phyloP scores from a whole-genome alignment of 2,113 vertebrate species.

The Globicephala melas region DNA sequence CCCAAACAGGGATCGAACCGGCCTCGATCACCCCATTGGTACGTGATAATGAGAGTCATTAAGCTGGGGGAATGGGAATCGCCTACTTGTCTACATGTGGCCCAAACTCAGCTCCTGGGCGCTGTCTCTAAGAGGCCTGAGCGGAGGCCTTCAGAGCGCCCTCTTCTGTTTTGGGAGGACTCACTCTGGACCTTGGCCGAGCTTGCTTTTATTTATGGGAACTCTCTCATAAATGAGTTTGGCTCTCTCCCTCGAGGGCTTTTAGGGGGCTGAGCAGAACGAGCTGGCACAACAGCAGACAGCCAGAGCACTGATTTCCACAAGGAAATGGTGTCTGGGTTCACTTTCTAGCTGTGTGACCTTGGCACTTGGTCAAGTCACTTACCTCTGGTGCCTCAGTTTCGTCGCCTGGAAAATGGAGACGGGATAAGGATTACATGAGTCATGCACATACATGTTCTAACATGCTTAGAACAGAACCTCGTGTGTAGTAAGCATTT shows the following conservation, averaged over 20 bases:
- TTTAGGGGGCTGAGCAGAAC: not conserved
- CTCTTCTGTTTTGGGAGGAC: not conserved
- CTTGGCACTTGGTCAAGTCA: not conserved
- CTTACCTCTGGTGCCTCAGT: not conserved
- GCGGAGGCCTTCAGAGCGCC: not conserved
- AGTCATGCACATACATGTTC: not conserved
- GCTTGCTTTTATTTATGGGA: not conserved
- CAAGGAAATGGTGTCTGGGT: not conserved
- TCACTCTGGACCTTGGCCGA: not conserved
- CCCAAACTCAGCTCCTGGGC: not conserved
- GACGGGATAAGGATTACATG: not conserved
- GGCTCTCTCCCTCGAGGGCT: not conserved
- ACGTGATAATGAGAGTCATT: not conserved
- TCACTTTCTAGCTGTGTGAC: not conserved
- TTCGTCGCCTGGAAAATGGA: not conserved
- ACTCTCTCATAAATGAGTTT: not conserved
- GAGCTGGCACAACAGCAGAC: not conserved
- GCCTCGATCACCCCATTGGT: not conserved
- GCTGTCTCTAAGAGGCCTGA: not conserved
- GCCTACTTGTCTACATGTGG: accelerated
- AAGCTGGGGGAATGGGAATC: too few species aligned
- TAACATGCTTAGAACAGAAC: not conserved
- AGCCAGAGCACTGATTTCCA: not conserved
- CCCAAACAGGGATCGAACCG: too few species aligned
- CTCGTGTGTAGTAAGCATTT: not conserved